Evolutionary conservation across 2,888 invertebrate species (phyloP), one percentile per base, ranked within the genome.

Genomic region (Perithous albicinctus): DNA sequence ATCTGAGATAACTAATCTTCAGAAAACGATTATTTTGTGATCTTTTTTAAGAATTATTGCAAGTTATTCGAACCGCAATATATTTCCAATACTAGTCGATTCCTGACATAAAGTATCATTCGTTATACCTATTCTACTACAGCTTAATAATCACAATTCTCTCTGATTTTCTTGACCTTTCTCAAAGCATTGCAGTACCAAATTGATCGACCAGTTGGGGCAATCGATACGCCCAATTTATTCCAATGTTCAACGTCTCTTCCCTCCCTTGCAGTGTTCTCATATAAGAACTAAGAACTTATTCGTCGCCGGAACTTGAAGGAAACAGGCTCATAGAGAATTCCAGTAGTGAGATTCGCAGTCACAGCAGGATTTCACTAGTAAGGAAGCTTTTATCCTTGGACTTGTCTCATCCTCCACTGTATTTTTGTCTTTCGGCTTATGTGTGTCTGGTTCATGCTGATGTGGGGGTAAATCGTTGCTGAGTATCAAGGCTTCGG

Each of bases 301-400:
- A 63, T 82, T 72, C 59, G 64, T 61, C 23, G 32, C 51, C 63
- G 32, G 35, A 78, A 70, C 26, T 20, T 38, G 67, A n/a, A 48
- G 78, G 74, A 74, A 78, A 54, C 61, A 23, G 26, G 29, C 73
- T 70, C 78, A 64, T 69, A 66, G 51, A 75, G 66, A 51, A 75
- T 78, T 66, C 48, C 70, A 79, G 75, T 54, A 67, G 35, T 54
- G 51, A 79, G 85, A 89, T 89, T 82, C 85, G 89, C 89, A 89
- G 86, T 88, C 86, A 84, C 87, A 86, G 90, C 90, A 83, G 83
- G 83, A 87, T 87, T 89, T 74, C 23, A 54, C 26, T 86, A 66
- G 85, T 86, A 85, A n/a, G 87, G 85, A 87, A 89, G 87, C 89
- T 88, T 87, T 89, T 88, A 90, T 89, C 87, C 86, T 76, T 80